Evolutionary conservation across 2,888 invertebrate species (phyloP), one percentile per base, ranked within the genome.

Genomic region (Penaeus monodon): DNA sequence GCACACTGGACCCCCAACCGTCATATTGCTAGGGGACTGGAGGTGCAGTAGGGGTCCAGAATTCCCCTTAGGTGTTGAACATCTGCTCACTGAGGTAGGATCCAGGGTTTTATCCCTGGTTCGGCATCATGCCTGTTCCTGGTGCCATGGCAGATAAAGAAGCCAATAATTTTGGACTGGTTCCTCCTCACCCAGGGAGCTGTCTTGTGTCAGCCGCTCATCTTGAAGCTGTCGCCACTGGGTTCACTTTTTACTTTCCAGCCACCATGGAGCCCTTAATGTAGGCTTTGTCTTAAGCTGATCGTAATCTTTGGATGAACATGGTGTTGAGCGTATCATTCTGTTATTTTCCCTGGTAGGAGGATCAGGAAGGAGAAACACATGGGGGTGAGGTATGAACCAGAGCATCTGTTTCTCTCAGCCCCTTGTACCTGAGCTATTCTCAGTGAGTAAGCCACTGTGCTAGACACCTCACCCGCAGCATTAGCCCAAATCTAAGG

Each of bases 301-400:
- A 87, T 77, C 84, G 86, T 84, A 86, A 80, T 84, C 74, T 86
- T 86, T 86, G 70, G 78, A 84, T 86, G 88, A 86, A 74, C 74
- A 86, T 84, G 88, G 89, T 89, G 88, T 88, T 89, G 88, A 89
- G 89, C 89, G 81, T 76, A 81, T 88, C 88, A 88, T 89, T 88
- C 86, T 89, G 89, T 89, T 89, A 89, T 89, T 88, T 88, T 89
- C 88, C 86, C 86, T 88, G 89, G 88, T 89, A 89, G 89, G 89
- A 89, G 89, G 88, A 88, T 89, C 88, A 89, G 89, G 89, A 89
- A 86, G 88, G 88, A 88, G 89, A 88, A 88, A 88, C 89, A 83
- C 89, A 86, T 89, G 89, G 89, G 88, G 89, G 89, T 88, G 89
- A 89, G 89, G 89, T 89, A 89, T 89, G 89, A 89, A 88, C 84